A percentile compares a stretch with the other conserved stretches of the same genome.
Evolutionary conservation across 2,888 invertebrate genomes (phyloP).

Genomic region (Lacanobia oleracea): DNA sequence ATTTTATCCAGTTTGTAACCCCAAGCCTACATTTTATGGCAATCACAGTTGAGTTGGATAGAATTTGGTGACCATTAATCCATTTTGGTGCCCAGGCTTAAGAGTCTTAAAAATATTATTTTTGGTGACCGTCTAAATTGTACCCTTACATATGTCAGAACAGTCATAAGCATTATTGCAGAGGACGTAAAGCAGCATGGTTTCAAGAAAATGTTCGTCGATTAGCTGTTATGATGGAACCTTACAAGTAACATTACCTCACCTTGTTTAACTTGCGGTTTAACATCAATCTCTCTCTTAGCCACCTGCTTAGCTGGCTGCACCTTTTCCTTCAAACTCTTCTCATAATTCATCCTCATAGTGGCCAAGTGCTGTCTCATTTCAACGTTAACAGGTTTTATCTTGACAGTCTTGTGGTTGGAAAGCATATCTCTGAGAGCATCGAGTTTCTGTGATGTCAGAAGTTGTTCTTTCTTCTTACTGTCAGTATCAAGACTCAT

Average conservation of each 20-base stretch:
- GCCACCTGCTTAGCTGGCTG: constrained; percentile 44
- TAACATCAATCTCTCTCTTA: constrained; percentile 44
- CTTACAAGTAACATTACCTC: constrained; percentile 4
- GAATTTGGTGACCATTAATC: too few relatives aligned
- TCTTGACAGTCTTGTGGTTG: constrained; percentile 87
- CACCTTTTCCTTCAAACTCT: constrained; percentile 77
- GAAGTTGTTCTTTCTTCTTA: constrained; percentile 80
- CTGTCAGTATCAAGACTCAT: constrained; percentile 84
- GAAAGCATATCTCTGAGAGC: constrained; percentile 88
- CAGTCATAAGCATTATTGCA: too few relatives aligned
- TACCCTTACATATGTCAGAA: too few relatives aligned
- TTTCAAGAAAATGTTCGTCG: too few relatives aligned
- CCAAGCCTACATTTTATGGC: too few relatives aligned
- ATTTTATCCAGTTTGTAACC: too few relatives aligned
- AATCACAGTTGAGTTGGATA: too few relatives aligned
- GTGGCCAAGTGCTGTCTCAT: constrained; percentile 81
- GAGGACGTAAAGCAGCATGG: too few relatives aligned
- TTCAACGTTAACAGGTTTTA: constrained; percentile 88
- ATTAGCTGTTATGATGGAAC: too few relatives aligned
- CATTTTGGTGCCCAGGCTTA: too few relatives aligned
- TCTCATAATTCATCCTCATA: constrained; percentile 81
- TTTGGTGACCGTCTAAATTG: too few relatives aligned
- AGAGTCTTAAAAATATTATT: too few relatives aligned
- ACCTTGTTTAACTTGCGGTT: constrained; percentile 62
- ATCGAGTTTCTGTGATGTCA: constrained; percentile 87